Evolutionary conservation across 2,888 invertebrate species (phyloP).

Genomic region (Unio pictorum): DNA sequence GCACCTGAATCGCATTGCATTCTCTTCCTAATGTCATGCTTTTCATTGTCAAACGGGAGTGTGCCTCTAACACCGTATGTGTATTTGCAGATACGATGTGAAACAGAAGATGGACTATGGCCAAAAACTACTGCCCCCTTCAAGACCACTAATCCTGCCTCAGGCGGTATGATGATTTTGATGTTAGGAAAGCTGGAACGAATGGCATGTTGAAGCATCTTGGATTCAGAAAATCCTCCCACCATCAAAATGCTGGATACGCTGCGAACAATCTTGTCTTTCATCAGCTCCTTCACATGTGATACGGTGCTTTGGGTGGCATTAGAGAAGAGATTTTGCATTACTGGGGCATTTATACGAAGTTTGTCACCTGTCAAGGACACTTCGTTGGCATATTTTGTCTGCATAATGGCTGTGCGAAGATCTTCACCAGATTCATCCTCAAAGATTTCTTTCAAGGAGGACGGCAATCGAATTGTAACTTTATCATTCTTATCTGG

Average conservation of each 20-base stretch:
- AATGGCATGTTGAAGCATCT: constrained; percentile 12
- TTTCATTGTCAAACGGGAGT: constrained; percentile 6
- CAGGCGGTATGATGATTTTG: neutral
- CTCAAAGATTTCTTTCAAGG: constrained; percentile 16
- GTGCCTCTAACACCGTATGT: constrained; percentile 18
- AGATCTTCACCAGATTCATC: constrained; percentile 15
- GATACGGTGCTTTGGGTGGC: constrained; percentile 9
- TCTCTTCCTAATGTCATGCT: constrained; percentile 12
- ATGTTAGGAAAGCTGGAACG: constrained; percentile 5
- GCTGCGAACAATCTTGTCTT: constrained; percentile 1
- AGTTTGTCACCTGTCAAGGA: constrained; percentile 16
- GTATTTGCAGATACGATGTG: constrained; percentile 12
- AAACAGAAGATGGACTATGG: constrained; percentile 13
- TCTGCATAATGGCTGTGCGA: constrained; percentile 9
- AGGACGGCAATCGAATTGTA: constrained; percentile 1
- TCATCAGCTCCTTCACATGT: constrained; percentile 2
- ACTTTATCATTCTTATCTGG: neutral
- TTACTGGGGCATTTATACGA: constrained; percentile 6
- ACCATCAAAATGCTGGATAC: constrained; percentile 22
- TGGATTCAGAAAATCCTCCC: constrained; percentile 27
- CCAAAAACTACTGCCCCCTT: constrained; percentile 26
- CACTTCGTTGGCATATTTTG: constrained; percentile 4
- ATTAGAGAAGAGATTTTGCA: constrained; percentile 9
- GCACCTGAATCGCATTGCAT: constrained; percentile 1
- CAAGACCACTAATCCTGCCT: constrained; percentile 18